A percentile compares a stretch with the other conserved stretches of the same genome.
Conservation (phyloP, 2,888 invertebrate genomes). For the Pedicia rivosa region DNA sequence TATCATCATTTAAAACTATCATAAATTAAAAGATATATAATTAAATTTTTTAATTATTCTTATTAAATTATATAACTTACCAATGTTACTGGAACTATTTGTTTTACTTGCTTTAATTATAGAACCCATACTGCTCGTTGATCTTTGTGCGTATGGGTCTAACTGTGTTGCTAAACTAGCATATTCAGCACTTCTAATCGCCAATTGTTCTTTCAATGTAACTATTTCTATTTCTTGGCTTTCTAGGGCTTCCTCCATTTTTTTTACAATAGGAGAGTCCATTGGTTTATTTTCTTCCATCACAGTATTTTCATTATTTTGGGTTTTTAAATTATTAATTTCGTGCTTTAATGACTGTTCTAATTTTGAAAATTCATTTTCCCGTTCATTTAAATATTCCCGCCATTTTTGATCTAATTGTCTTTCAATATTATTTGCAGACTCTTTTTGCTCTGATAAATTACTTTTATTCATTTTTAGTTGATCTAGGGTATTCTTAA, state of each 20-base stretch:
- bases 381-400: constrained; percentile 45
- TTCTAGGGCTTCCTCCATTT: constrained; percentile 40
- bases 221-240: constrained; percentile 59
- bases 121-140: constrained; percentile 17
- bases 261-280: constrained; percentile 16
- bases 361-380: constrained; percentile 39
- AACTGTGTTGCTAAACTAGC: constrained; percentile 33
- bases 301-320: constrained; percentile 13
- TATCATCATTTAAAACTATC: too few relatives aligned
- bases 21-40: too few relatives aligned
- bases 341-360: constrained; percentile 37
- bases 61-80: too few relatives aligned
- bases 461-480: constrained; percentile 12
- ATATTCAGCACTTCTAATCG: constrained; percentile 40
- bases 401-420: constrained; percentile 30
- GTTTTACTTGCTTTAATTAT: constrained; percentile 9
- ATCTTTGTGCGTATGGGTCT: constrained; percentile 21
- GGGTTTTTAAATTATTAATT: constrained; percentile 20
- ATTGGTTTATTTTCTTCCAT: constrained; percentile 16
- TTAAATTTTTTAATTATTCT: too few relatives aligned
- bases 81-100: too few relatives aligned
- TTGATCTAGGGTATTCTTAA: constrained; percentile 20
- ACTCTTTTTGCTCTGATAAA: neutral
- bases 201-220: constrained; percentile 49
- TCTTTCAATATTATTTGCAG: constrained; percentile 8